Evolutionary conservation across 2,113 vertebrate species (phyloP).

Genomic region (Notarius lentiginosus): DNA sequence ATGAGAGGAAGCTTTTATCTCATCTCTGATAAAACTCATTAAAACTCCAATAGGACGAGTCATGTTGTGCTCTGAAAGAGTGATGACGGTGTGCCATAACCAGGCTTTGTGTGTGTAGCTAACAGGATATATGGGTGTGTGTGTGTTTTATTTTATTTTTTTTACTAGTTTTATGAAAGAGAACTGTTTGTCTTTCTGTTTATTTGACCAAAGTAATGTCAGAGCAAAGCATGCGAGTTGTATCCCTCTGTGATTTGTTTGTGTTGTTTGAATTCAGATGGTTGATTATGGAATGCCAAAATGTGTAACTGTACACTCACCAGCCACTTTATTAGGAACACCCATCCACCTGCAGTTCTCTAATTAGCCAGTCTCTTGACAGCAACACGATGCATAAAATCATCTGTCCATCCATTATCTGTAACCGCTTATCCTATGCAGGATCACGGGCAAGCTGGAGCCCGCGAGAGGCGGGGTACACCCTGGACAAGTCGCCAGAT

Average conservation of each 20-base stretch:
- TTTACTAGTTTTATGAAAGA: not conserved
- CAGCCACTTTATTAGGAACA: too few relatives aligned
- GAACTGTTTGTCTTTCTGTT: not conserved
- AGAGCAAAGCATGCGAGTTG: not conserved
- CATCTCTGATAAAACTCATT: constrained; percentile 22
- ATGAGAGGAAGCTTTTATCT: constrained; percentile 1
- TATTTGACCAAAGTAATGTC: not conserved
- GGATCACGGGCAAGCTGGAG: too few relatives aligned
- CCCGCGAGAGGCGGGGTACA: too few relatives aligned
- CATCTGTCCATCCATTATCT: too few relatives aligned
- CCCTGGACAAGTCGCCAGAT: too few relatives aligned
- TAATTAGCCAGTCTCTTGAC: too few relatives aligned
- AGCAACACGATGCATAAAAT: too few relatives aligned
- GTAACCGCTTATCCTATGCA: too few relatives aligned
- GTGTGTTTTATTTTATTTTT: too few relatives aligned
- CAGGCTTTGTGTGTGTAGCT: not conserved
- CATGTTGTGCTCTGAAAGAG: not conserved
- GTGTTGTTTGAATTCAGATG: not conserved
- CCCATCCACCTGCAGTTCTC: too few relatives aligned
- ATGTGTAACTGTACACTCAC: too few relatives aligned
- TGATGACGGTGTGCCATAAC: not conserved
- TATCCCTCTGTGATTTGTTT: not conserved
- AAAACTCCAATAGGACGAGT: constrained; percentile 20
- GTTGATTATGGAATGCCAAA: not conserved
- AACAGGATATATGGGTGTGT: not conserved